Conservation (phyloP, 2,888 invertebrate genomes). For the Merodon equestris region DNA sequence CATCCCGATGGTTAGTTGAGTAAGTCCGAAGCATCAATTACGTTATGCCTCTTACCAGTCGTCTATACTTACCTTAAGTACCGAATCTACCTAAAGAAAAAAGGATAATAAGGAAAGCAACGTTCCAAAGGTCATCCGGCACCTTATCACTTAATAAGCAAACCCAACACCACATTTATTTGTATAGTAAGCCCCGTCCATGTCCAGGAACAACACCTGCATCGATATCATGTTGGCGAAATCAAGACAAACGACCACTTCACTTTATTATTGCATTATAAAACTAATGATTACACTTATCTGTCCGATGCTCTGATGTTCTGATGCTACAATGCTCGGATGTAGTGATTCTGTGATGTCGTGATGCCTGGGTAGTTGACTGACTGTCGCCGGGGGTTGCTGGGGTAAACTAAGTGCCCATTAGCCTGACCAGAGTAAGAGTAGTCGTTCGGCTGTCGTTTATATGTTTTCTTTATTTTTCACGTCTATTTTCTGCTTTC, state of each 20-base stretch:
- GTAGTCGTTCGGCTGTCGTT: too few relatives aligned
- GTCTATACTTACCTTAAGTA: too few relatives aligned
- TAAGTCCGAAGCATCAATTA: too few relatives aligned
- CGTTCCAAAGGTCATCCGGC: constrained; percentile 19
- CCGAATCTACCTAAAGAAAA: too few relatives aligned
- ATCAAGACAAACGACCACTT: constrained; percentile 68
- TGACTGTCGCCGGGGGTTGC: constrained; percentile 37
- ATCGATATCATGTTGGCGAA: constrained; percentile 48
- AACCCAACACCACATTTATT: constrained; percentile 31
- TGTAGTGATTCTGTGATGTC: too few relatives aligned
- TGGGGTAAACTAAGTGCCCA: constrained; percentile 64
- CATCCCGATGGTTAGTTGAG: background rate
- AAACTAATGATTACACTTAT: constrained; percentile 67
- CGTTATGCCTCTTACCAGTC: too few relatives aligned
- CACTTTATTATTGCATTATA: constrained; percentile 66
- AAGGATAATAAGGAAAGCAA: background rate
- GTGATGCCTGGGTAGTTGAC: background rate
- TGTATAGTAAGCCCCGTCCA: background rate
- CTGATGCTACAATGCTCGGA: too few relatives aligned
- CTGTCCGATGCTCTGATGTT: background rate
- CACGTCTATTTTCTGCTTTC: constrained; percentile 33
- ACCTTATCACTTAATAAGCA: constrained; percentile 53
- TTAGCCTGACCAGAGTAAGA: constrained; percentile 47
- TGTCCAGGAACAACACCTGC: constrained; percentile 48
- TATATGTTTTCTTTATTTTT: too few relatives aligned